Evolutionary conservation across 2,888 invertebrate genomes (phyloP).

Genomic region (Tetragonula carbonaria): DNA sequence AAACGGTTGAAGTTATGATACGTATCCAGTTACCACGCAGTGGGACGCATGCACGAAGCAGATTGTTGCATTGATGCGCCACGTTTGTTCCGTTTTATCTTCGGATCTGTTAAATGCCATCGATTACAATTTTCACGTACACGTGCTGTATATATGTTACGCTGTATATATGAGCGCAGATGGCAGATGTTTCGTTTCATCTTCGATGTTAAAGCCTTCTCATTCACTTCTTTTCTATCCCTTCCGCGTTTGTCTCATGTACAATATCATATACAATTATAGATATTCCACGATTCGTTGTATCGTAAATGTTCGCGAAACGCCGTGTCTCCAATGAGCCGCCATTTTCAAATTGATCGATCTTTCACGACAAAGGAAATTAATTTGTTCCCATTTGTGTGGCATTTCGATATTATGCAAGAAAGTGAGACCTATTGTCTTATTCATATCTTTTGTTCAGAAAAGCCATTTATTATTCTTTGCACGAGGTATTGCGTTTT

Average conservation of each 20-base stretch:
- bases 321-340: background rate
- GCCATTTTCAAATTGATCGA: background rate
- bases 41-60: background rate
- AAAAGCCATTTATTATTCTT: background rate
- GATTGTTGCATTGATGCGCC: background rate
- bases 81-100: conserved; percentile 17
- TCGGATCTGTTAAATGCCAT: conserved; percentile 11
- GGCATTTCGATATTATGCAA: background rate
- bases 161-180: no score
- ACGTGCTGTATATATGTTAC: background rate
- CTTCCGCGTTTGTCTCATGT: background rate
- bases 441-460: background rate
- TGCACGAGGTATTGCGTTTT: background rate
- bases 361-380: background rate
- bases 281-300: background rate
- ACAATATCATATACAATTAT: no score
- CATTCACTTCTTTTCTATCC: background rate
- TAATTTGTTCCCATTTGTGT: background rate
- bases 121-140: background rate
- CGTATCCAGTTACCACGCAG: background rate
- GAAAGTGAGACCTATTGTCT: background rate
- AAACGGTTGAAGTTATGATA: background rate
- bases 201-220: background rate
- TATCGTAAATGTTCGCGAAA: background rate
- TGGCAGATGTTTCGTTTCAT: background rate